Evolutionary conservation across 2,888 invertebrate genomes (phyloP).

Genomic region (Empis livida): DNA sequence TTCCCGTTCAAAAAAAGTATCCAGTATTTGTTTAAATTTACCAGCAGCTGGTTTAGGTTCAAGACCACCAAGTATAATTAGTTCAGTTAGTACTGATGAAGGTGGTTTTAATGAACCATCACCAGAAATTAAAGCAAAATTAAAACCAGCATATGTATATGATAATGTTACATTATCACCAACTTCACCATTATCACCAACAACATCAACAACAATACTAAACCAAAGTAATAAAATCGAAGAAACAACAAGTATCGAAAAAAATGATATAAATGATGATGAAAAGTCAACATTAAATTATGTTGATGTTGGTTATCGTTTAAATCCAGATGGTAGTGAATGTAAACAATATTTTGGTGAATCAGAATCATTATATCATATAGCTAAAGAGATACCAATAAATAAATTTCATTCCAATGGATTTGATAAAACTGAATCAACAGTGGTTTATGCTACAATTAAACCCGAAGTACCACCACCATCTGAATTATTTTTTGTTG

Average conservation of each 20-base stretch:
- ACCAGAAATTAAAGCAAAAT: constrained; percentile 53
- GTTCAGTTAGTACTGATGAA: constrained; percentile 48
- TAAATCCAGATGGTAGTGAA: constrained; percentile 37
- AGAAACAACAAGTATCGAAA: constrained; percentile 3
- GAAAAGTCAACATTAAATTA: constrained; percentile 29
- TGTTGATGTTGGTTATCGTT: constrained; percentile 35
- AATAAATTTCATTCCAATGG: constrained; percentile 32
- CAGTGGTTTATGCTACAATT: constrained; percentile 33
- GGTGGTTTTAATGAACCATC: constrained; percentile 61
- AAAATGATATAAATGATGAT: constrained; percentile 10
- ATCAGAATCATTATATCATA: constrained; percentile 32
- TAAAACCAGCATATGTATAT: constrained; percentile 28
- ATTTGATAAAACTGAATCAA: constrained; percentile 23
- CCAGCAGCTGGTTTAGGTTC: constrained; percentile 50
- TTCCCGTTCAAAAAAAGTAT: constrained; percentile 41
- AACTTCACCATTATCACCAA: constrained; percentile 1
- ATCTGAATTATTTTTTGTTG: constrained; percentile 20
- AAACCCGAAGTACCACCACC: constrained; percentile 29
- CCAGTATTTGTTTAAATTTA: constrained; percentile 47
- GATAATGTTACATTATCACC: constrained; percentile 11
- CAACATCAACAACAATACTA: constrained; percentile 1
- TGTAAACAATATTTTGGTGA: constrained; percentile 32
- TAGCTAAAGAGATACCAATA: constrained; percentile 21
- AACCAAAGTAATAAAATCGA: background rate
- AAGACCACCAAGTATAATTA: constrained; percentile 53